Evolutionary conservation across 1,140 invertebrate species (phyloP), one percentile per base, ranked within the genome.

Genomic region (Protaetia brevitarsis): DNA sequence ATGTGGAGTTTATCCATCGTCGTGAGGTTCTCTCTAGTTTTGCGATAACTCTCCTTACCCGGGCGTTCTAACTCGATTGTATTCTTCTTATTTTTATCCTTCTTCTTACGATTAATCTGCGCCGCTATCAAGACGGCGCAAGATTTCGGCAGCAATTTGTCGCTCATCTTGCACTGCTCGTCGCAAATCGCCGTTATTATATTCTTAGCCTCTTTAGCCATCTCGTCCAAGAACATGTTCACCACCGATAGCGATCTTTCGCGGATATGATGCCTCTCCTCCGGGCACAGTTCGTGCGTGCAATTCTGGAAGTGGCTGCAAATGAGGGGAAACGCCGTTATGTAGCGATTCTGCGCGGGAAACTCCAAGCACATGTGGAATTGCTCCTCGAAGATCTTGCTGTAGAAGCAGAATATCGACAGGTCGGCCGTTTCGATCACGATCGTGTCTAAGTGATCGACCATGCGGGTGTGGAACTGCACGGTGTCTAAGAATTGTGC

Each of bases 1-100:
- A 98, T 99, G 75, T 99, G 96, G 19, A 98, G 80, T 81, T 99
- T 99, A 77, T 99, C 97, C 95, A 98, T 98, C 19, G 95, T 97
- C 7, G 95, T 98, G 61, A 98, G 83, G 74, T 98, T 95, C 80
- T 99, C 96, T 41, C 97, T 84, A 0, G 95, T 97, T 81, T 97
- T 97, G 61, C 96, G 84, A 68, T 94, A 95, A 79, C 95, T 98
- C 79, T 99, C 97, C 69, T 89, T 86, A 10, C 96, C 96, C 0
- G 97, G 96, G 74, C 93, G 93, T 31, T 89, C 87, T 63, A 93
- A 88, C 79, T 96, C 93, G 34, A 88, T 86, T 19, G 87, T 82
- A 71, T 90, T 90, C 72, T 94, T 95, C 75, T 95, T 94, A 64
- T 88, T 91, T 72, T 94, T 95, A 74, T 95, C 94, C 77, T 96